A percentile compares a stretch with the other conserved stretches of the same genome.
These are phyloP conservation scores for Myrmophylax atrothorax DNA, from an alignment of 2,113 vertebrate species.

Conservation along the genomic window DNA sequence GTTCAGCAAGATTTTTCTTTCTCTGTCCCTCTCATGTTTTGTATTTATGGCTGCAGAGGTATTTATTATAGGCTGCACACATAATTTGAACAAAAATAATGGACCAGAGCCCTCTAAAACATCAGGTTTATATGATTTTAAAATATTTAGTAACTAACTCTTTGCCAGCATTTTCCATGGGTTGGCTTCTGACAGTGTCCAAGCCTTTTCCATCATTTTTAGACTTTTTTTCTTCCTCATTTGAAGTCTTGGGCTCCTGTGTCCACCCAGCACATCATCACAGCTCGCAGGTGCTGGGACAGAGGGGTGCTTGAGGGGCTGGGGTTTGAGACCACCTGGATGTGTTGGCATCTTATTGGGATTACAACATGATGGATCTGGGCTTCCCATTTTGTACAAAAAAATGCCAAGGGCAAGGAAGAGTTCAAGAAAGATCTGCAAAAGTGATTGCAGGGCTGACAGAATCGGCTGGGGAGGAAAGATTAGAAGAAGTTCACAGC, in stretches of 20 bases:
- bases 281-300: fast-evolving
- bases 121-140: neutral
- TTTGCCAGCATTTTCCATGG: neutral
- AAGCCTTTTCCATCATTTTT: neutral
- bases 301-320: neutral
- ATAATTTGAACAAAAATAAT: neutral
- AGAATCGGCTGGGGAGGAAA: neutral
- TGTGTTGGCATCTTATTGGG: neutral
- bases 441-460: neutral
- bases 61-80: neutral
- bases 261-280: neutral
- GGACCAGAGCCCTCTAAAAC: neutral
- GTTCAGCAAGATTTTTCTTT: constrained; percentile 51
- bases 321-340: neutral
- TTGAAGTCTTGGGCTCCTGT: neutral
- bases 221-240: neutral
- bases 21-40: neutral
- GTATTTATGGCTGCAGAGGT: neutral
- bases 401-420: neutral
- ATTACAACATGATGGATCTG: neutral
- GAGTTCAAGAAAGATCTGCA: neutral
- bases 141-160: constrained; percentile 6
- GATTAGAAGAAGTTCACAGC: neutral
- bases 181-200: neutral
- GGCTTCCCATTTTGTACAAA: neutral